Conservation (phyloP, 2,113 vertebrate species). For the Morone chrysops region DNA sequence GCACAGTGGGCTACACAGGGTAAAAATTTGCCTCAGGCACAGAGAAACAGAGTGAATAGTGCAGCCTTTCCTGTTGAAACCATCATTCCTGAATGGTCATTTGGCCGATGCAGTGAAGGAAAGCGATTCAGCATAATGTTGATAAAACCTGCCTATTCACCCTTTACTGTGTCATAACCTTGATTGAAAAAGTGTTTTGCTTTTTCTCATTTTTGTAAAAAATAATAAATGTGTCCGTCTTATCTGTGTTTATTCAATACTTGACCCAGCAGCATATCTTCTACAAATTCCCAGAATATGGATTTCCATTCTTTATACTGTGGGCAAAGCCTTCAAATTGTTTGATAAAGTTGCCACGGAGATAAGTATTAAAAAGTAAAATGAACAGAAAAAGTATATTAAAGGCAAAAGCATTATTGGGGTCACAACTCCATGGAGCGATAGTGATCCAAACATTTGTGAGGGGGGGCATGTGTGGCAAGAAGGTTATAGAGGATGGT, state of each 20-base stretch:
- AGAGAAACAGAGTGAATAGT: not conserved
- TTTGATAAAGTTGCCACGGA: not conserved
- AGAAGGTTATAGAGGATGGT: not conserved
- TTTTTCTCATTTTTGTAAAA: not conserved
- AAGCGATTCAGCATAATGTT: conserved; percentile 10
- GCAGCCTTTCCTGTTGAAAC: not conserved
- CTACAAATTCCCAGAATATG: not conserved
- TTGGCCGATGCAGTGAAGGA: conserved; percentile 4
- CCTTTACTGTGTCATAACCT: not conserved
- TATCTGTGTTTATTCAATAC: not conserved
- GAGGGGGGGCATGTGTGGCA: not conserved
- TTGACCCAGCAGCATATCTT: not conserved
- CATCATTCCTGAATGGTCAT: conserved; percentile 19
- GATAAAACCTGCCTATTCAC: conserved; percentile 6
- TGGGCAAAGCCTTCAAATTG: not conserved
- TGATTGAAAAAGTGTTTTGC: not conserved
- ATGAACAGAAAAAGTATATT: not conserved
- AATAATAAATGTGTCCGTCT: not conserved
- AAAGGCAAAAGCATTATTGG: not conserved
- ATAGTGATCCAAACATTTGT: not conserved
- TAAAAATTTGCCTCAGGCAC: not conserved
- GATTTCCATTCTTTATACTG: not conserved
- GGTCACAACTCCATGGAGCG: not conserved
- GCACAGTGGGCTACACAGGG: not conserved
- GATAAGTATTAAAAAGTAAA: not conserved